Percentiles rank a stretch among this genome's conserved stretches.
Evolutionary conservation across 2,797 vertebrate species (phyloP).

Genomic region (Hyperoplus lanceolatus): DNA sequence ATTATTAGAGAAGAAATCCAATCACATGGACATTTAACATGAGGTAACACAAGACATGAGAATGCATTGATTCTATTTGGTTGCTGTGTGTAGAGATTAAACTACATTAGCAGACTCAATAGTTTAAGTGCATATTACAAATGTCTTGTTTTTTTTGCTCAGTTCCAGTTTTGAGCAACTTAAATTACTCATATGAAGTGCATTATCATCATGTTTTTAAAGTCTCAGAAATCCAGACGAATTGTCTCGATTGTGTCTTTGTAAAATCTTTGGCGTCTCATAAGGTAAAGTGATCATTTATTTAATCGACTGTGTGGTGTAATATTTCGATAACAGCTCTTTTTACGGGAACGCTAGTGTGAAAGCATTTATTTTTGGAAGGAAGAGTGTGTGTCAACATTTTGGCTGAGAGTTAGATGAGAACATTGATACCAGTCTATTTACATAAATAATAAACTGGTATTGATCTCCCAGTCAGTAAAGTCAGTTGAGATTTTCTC

Average conservation of each 20-base stretch:
- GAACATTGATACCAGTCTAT: not conserved
- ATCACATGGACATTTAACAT: constrained; percentile 56
- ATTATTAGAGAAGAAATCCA: constrained; percentile 57
- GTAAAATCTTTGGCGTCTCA: not conserved
- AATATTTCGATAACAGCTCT: not conserved
- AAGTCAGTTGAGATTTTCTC: too few relatives aligned
- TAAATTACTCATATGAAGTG: not conserved
- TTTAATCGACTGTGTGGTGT: not conserved
- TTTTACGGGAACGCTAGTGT: not conserved
- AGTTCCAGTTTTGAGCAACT: not conserved
- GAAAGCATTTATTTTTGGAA: constrained; percentile 9
- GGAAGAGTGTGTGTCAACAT: not conserved
- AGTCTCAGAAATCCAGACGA: not conserved
- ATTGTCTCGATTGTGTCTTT: not conserved
- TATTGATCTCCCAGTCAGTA: not conserved
- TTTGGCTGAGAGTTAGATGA: not conserved
- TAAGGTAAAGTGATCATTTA: not conserved
- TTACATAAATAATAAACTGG: not conserved
- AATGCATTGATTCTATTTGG: constrained; percentile 31
- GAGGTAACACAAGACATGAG: constrained; percentile 24
- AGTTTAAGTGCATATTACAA: not conserved
- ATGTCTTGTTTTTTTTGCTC: not conserved
- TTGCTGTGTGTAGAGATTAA: constrained; percentile 16
- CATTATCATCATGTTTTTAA: not conserved
- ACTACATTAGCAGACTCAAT: not conserved